phyloP scores from a whole-genome alignment of 2,797 vertebrate species.

The Chelon labrosus region DNA sequence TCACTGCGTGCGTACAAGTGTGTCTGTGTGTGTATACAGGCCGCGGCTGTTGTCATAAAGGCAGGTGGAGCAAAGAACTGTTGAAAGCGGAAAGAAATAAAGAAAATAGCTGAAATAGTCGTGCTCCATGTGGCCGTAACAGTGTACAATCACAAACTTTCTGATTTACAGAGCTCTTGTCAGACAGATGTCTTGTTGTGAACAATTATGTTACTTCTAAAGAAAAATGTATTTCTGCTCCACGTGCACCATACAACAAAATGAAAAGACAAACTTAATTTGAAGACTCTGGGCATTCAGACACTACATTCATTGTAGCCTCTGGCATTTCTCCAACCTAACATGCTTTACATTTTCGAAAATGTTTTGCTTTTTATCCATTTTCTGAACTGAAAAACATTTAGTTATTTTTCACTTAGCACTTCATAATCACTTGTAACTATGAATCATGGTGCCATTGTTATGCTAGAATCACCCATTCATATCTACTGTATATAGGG shows the following conservation, averaged over 20 bases:
- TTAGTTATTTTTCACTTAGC: background rate
- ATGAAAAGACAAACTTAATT: background rate
- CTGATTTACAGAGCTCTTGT: background rate
- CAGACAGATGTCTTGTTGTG: background rate
- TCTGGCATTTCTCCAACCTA: background rate
- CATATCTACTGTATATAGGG: no score
- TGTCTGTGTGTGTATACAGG: background rate
- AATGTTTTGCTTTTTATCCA: background rate
- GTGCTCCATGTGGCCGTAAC: no score
- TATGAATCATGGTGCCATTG: no score
- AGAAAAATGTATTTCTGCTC: background rate
- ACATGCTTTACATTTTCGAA: background rate
- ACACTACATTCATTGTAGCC: background rate
- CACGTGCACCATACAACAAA: background rate
- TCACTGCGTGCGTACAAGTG: slow-evolving; percentile 7
- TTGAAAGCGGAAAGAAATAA: background rate
- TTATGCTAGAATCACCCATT: no score
- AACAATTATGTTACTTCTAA: background rate
- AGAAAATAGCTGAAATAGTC: background rate
- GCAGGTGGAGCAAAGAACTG: background rate
- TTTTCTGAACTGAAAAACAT: background rate
- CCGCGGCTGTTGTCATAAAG: background rate
- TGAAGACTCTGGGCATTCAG: background rate
- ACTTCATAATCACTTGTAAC: no score
- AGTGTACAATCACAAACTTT: background rate